Evolutionary conservation across 2,113 vertebrate species (phyloP), one percentile per base, ranked within the genome.

Genomic region (Myodes glareolus): DNA sequence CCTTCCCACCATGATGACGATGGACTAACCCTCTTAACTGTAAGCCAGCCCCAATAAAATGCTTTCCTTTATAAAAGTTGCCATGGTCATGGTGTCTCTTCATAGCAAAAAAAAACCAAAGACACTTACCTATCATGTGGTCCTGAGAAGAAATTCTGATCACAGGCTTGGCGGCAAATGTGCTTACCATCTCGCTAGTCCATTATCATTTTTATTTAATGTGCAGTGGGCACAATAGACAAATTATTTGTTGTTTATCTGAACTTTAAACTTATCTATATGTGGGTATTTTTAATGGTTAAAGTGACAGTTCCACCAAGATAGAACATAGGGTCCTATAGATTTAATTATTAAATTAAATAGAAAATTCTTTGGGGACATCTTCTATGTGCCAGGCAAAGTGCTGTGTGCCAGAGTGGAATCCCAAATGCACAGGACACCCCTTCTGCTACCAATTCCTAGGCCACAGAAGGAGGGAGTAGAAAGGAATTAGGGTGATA

Each of bases 341-440:
- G 33, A 52, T 95, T 75, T 91, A 39, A 75, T 80, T 68, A 55
- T 52, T 81, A 50, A 88, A 78, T 94, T 61, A 91, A 94, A 81
- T 67, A 9, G 88, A 91, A 87, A 75, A 33, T 55, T 65, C 33
- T 63, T 73, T 5, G 3, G 36, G 70, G 31, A 33, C 42, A 78
- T 3, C 12, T 90, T 95, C 65, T 90, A 6, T 23, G 17, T 47
- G 1, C n/a, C 81, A 36, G 16, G 39, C 9, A 29, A 92, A 90
- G 92, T 47, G 23, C 45, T 45, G 0, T 45, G 39, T 61, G 33
- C 55, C 82, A 85, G 3, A 14, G 8, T 63, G 27, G 29, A 42
- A 27, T 55, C 31, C 5, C 58, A 65, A 58, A 90, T 47, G 77
- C 77, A 11, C 39, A 89, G 81, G 42, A 17, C 14, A 31, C 4